These are phyloP conservation scores for Metopolophium dirhodum DNA, from an alignment of 1,140 invertebrate genomes.

Conservation along the genomic window DNA sequence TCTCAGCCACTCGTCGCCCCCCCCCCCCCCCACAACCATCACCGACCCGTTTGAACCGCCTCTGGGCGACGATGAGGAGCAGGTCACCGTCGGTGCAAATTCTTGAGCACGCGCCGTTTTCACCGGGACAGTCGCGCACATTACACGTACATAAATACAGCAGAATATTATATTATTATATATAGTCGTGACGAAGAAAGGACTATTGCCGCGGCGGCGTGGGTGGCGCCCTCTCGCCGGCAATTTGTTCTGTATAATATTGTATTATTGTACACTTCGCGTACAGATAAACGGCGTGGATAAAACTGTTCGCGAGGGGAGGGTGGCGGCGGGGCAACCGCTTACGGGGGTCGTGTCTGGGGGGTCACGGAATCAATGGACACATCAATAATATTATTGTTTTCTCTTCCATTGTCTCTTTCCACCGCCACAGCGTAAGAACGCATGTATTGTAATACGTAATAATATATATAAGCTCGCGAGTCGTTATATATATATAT, in stretches of 20 bases:
- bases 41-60: neutral
- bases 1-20: neutral
- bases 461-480: neutral
- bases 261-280: neutral
- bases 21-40: neutral
- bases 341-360: neutral
- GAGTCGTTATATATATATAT: neutral
- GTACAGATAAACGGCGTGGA: neutral
- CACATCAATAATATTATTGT: conserved; percentile 36
- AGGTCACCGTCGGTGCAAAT: conserved; percentile 2
- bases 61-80: neutral
- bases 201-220: neutral
- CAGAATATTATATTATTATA: neutral
- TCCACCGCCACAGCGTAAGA: neutral
- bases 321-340: neutral
- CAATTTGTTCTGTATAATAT: conserved; percentile 1
- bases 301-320: neutral
- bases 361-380: conserved; percentile 42
- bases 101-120: conserved; percentile 41
- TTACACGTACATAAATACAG: neutral
- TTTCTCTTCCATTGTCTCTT: conserved; percentile 4
- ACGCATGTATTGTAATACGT: neutral
- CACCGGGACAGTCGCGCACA: neutral
- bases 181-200: conserved; percentile 11
- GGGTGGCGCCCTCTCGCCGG: conserved; percentile 24